phyloP scores from a whole-genome alignment of 2,113 vertebrate genomes.

The Prionailurus bengalensis region DNA sequence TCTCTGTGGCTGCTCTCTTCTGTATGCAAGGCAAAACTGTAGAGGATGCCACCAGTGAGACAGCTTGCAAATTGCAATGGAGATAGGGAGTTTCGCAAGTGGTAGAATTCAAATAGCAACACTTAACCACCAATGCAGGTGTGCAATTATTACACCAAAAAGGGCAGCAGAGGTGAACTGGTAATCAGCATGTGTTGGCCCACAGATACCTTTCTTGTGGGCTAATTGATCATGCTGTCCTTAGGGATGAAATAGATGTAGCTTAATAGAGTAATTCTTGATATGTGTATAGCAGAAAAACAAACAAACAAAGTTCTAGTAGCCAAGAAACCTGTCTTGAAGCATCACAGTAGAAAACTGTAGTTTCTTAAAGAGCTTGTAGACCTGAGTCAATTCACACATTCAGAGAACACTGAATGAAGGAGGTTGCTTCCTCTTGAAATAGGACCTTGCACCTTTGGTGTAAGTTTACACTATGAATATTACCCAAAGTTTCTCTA shows the following conservation, averaged over 20 bases:
- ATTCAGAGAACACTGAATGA: neutral
- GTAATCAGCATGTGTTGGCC: neutral
- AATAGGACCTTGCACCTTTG: neutral
- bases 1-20: neutral
- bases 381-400: neutral
- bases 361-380: neutral
- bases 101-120: neutral
- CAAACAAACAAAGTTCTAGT: neutral
- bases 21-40: neutral
- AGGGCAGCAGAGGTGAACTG: too few species aligned
- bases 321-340: neutral
- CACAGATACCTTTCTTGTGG: neutral
- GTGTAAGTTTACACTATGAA: neutral
- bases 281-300: neutral
- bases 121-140: neutral
- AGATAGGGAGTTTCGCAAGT: neutral
- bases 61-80: neutral
- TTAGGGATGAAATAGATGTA: neutral
- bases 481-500: neutral
- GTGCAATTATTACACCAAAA: neutral
- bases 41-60: rapidly evolving
- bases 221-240: neutral
- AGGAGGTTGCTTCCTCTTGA: neutral
- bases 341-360: neutral
- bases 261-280: neutral